phyloP scores from a whole-genome alignment of 2,888 invertebrate species.

The Leucophenga montana region DNA sequence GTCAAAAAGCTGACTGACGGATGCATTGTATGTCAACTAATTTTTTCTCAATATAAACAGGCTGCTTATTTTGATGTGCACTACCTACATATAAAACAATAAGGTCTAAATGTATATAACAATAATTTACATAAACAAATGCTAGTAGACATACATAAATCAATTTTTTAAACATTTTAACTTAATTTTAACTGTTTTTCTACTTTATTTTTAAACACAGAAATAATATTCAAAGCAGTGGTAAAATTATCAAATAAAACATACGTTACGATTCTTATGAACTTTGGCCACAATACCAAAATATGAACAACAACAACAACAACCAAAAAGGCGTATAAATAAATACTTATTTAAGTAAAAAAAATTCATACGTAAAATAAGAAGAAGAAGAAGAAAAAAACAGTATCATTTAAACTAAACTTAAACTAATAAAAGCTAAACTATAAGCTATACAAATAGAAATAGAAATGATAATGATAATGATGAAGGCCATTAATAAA shows the following conservation, averaged over 20 bases:
- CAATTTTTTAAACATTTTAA: background rate
- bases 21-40: too few species aligned
- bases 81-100: conserved; percentile 45
- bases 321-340: conserved; percentile 21
- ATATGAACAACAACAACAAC: conserved; percentile 43
- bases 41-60: too few species aligned
- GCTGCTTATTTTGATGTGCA: too few species aligned
- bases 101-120: conserved; percentile 66
- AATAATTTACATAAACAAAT: conserved; percentile 56
- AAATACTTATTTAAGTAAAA: too few species aligned
- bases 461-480: background rate
- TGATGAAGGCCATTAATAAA: background rate
- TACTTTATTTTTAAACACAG: too few species aligned
- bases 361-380: too few species aligned
- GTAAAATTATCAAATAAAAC: background rate
- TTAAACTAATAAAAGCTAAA: background rate
- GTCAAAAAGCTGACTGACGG: too few species aligned
- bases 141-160: conserved; percentile 10
- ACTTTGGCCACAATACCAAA: conserved; percentile 39
- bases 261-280: conserved; percentile 53
- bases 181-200: background rate
- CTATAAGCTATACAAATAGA: background rate
- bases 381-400: too few species aligned
- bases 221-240: background rate
- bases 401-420: conserved; percentile 41